A percentile compares a stretch with the other conserved stretches of the same genome.
Evolutionary conservation across 2,888 invertebrate genomes (phyloP).

Genomic region (Hecatera dysodea): DNA sequence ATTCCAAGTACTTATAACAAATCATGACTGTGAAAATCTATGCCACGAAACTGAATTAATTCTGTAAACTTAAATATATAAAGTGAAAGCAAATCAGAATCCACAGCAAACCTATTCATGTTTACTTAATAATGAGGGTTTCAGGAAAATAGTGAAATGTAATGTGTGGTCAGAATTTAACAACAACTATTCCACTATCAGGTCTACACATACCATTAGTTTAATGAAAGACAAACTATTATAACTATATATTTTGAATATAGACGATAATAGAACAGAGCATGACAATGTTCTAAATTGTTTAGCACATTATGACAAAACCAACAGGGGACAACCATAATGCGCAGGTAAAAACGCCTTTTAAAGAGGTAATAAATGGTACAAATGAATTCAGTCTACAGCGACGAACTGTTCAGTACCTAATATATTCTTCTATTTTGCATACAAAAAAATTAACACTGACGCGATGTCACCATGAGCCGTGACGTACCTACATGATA

Average conservation of each 20-base stretch:
- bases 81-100: not conserved
- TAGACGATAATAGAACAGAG: constrained; percentile 5
- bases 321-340: constrained; percentile 5
- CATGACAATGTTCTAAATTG: not conserved
- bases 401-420: constrained; percentile 29
- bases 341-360: constrained; percentile 30
- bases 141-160: not conserved
- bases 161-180: not conserved
- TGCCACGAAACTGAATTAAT: constrained; percentile 3
- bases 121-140: not conserved
- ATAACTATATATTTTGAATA: not conserved
- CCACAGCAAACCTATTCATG: not conserved
- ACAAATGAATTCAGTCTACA: constrained; percentile 52
- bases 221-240: not conserved
- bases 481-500: constrained; percentile 23
- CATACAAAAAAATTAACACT: constrained; percentile 49
- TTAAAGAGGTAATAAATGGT: constrained; percentile 25
- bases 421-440: constrained; percentile 53
- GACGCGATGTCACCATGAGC: constrained; percentile 31
- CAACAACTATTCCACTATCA: not conserved
- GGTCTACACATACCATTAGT: not conserved
- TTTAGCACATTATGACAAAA: constrained; percentile 1
- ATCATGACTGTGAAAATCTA: constrained; percentile 10
- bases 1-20: constrained; percentile 8
- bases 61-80: not conserved